A percentile compares a stretch with the other conserved stretches of the same genome.
These are phyloP conservation scores for Tridacna crocea DNA, from an alignment of 2,888 invertebrate species.

Conservation along the genomic window DNA sequence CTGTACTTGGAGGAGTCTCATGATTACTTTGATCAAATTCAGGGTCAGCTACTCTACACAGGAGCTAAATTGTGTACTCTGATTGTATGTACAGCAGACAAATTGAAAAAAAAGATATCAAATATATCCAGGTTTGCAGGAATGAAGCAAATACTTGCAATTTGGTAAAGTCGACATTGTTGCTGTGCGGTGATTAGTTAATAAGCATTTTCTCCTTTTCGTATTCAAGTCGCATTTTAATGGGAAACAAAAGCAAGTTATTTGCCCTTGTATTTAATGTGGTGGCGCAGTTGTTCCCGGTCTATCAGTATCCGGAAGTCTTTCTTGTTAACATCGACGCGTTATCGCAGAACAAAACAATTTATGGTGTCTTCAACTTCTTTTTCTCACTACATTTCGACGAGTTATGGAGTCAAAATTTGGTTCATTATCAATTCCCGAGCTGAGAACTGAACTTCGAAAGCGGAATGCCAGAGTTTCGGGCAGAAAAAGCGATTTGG, in stretches of 20 bases:
- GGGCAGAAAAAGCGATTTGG: slow-evolving; percentile 3
- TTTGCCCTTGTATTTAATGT: neutral
- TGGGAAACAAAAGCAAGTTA: neutral
- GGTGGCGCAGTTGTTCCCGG: slow-evolving; percentile 5
- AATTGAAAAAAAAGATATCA: too few species aligned
- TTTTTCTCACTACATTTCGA: neutral
- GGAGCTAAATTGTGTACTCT: too few species aligned
- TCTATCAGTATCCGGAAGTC: neutral
- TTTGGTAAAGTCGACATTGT: too few species aligned
- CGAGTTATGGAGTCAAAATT: neutral
- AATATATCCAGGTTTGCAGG: too few species aligned
- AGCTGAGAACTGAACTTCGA: neutral
- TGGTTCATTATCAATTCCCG: neutral
- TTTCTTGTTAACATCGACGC: neutral
- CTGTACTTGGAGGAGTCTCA: too few species aligned
- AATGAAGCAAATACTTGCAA: too few species aligned
- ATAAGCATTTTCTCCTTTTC: too few species aligned
- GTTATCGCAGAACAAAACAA: neutral
- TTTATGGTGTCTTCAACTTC: neutral
- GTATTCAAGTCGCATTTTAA: neutral
- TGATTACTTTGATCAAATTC: too few species aligned
- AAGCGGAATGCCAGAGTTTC: slow-evolving; percentile 2
- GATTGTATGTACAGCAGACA: too few species aligned
- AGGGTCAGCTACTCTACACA: too few species aligned
- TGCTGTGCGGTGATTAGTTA: too few species aligned